Evolutionary conservation across 35 echinoderm and acorn worm genomes (phyloP), one percentile per base, ranked within the genome.

Genomic region (Ophioderma brevispina): DNA sequence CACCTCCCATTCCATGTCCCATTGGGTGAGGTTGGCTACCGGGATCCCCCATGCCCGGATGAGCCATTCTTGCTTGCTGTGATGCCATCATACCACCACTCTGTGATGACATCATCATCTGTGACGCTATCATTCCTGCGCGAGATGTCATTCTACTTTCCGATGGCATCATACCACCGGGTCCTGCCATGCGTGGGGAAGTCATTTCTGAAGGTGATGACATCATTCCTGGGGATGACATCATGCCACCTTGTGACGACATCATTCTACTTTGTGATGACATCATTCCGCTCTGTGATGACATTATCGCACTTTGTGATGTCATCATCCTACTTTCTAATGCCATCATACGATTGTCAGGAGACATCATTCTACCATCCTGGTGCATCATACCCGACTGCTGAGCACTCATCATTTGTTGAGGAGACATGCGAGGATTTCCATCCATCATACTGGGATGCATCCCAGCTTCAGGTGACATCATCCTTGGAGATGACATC

Each of bases 401-500:
- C 41, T 87, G 85, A n/a, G n/a, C n/a, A 38, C 55, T 15, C 38
- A 85, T 85, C 83, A 85, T 85, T 85, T 85, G 83, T 30, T 8
- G 59, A 3, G 59, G n/a, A 6, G 59, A 30, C 59, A 70, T 70
- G 23, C 59, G 59, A 8, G 59, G 59, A 70, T 70, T 70, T 3
- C 59, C 59, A 15, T 70, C 59, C 59, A 70, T 70, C 59, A 70
- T 70, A 25, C 15, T 30, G n/a, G 59, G 59, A 46, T 46, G 41
- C 90, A 91, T 91, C 4, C 81, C 59, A n/a, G 37, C 38, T 82
- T 91, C 81, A 21, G 82, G 55, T 46, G 76, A 50, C 86, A 94
- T 94, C 52, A 82, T 93, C 64, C 86, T 81, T 41, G 89, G 92
- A 34, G 89, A 82, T 19, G 90, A 79, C 90, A 91, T 91, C 90